Evolutionary conservation across 2,797 vertebrate species (phyloP).

Genomic region (Argya squamiceps): DNA sequence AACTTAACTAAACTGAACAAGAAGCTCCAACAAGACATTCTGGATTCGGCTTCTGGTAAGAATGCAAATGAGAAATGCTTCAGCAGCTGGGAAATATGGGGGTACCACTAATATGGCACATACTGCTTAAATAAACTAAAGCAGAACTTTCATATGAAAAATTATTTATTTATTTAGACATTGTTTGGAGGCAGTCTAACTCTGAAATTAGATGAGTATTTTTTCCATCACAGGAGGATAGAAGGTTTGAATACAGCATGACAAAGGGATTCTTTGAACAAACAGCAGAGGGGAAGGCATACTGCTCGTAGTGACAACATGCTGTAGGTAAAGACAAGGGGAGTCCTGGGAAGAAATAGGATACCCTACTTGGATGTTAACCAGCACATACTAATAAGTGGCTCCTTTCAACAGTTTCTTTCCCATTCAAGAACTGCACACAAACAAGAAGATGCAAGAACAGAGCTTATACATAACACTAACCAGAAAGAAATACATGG

Average conservation of each 20-base stretch:
- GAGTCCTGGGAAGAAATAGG: background rate
- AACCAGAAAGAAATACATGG: background rate
- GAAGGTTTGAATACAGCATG: background rate
- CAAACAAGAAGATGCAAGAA: background rate
- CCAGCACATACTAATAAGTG: background rate
- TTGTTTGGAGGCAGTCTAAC: background rate
- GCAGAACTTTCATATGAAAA: background rate
- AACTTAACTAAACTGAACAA: background rate
- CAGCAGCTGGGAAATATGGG: background rate
- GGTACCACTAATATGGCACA: background rate
- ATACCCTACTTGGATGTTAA: background rate
- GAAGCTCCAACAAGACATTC: background rate
- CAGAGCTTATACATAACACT: background rate
- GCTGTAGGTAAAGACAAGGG: background rate
- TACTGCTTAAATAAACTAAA: background rate
- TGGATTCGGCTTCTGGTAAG: conserved; percentile 41
- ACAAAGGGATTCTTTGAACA: background rate
- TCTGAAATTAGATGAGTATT: background rate
- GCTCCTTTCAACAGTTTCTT: background rate
- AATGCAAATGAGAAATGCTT: conserved; percentile 24
- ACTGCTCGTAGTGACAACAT: background rate
- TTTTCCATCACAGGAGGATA: background rate
- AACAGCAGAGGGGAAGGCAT: background rate
- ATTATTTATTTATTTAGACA: background rate
- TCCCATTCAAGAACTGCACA: background rate